These are phyloP conservation scores for Meghimatium bilineatum DNA, from an alignment of 2,888 invertebrate species.

Conservation along the genomic window DNA sequence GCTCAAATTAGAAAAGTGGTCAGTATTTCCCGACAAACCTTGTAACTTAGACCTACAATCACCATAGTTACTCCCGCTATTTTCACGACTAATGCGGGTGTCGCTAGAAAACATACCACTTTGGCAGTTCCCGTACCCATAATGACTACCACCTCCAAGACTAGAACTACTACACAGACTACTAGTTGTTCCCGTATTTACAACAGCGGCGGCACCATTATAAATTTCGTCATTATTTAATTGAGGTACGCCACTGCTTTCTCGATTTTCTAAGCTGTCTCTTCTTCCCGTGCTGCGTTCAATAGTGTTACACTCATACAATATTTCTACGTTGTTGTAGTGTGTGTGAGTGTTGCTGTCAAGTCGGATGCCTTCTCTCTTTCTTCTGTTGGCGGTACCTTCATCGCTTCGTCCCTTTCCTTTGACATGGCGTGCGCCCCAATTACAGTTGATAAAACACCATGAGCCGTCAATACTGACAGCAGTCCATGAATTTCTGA, in stretches of 20 bases:
- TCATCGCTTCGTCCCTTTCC: conserved; percentile 10
- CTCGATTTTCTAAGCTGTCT: conserved; percentile 36
- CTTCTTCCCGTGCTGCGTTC: conserved; percentile 17
- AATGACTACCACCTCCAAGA: not conserved
- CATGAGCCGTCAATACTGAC: conserved; percentile 99
- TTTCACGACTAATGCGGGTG: not conserved
- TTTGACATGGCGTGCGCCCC: conserved; percentile 90
- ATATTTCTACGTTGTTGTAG: conserved; percentile 44
- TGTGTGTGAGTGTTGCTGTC: conserved; percentile 49
- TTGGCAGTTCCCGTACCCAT: conserved; percentile 6
- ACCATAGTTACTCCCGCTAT: not conserved
- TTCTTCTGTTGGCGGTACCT: not conserved
- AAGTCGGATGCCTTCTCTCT: conserved; percentile 40
- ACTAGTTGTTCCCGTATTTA: not conserved
- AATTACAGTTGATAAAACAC: conserved; percentile 99
- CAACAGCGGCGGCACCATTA: not conserved
- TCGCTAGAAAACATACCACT: conserved; percentile 22
- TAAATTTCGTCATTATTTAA: not conserved
- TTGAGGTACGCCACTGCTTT: conserved; percentile 43
- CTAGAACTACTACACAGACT: not conserved
- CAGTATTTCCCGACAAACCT: conserved; percentile 25
- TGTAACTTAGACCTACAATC: conserved; percentile 34
- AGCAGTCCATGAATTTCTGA: conserved; percentile 98
- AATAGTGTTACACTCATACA: conserved; percentile 13
- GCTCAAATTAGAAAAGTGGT: not conserved